Base-by-base conservation (phyloP, 2,113 vertebrate species). In the Morone saxatilis region DNA sequence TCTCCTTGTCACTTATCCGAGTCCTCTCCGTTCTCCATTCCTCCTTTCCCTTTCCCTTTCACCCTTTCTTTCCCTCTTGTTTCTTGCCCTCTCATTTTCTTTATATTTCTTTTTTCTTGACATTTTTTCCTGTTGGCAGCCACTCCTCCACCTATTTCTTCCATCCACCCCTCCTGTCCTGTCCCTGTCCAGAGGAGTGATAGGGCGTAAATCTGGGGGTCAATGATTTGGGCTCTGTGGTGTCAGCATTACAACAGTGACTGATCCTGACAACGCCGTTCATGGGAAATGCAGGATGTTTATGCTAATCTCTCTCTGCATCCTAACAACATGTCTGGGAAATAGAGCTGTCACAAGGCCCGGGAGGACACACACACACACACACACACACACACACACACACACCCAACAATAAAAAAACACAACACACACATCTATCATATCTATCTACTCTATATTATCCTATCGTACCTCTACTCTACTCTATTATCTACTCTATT, bases 301-400 rank as follows among this genome's bases (percentile, higher is more conserved):
- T 92, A 92, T 91, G 92, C 84, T 88, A 91, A 91, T 92, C 71
- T 69, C 20, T 81, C 53, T 40, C 48, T 78, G 79, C 79, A 71
- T 78, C 81, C 66, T 63, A 78, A 80, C 76, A 69, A 53, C 78
- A 81, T 81, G 71, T 84, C 86, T 66, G 78, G 66, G 79, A 90
- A 86, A 91, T 87, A 84, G 84, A 92, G 81, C 85, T 86, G 83
- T 89, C 80, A 72, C 43, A 10, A 70, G 7, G 20, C 41, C 56
- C 14, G 25, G 9, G 12, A 19, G 9, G 41, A 67, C n/a, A 66
- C 14, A 47, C 62, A 63, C 67, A 43, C 48, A 54, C 77, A 70
- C 76, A 67, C 57, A 83, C 40, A 66, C 41, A 68, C 50, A 81
- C 71, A 80, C 63, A 3, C 48, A 81, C 71, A 80, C 67, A 78